Evolutionary conservation across 2,888 invertebrate genomes (phyloP), one percentile per base, ranked within the genome.

Genomic region (Stenotaenia linearis): DNA sequence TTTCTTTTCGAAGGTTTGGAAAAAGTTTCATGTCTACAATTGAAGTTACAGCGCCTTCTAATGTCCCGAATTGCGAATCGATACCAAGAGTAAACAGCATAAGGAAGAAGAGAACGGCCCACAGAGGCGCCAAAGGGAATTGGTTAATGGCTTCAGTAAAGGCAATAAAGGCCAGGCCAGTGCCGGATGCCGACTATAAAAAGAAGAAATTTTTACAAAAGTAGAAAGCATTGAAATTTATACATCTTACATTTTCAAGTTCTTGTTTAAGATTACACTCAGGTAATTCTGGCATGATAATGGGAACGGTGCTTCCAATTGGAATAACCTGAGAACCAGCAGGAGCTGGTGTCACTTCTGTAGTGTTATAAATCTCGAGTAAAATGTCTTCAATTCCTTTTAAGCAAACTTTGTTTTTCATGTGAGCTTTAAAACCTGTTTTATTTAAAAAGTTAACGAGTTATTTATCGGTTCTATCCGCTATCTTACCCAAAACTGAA

Each of bases 131-230:
- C 0, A 96, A 95, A 0, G 97, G 97, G 87, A 98, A 97, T 88
- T 97, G 97, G 88, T 97, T 96, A 85, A 98, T 97, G 7, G 98
- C 98, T 87, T 98, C 97, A 0, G 98, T 97, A 89, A 97, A 98
- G 83, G 97, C 96, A 82, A 97, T 97, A 86, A 98, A 98, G 0
- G 97, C 98, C 80, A 98, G 87, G 0, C 98, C 98, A 0, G 97
- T 97, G 28, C 98, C 98, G 1, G 97, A 94, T 0, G 97, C 97
- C 6, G 97, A 95, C 97, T 97, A 88, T 18, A 89, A 89, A 79
- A 5, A 28, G 32, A 7, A 56, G 23, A 23, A 76, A 61, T 61
- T 56, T 21, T 56, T 2, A 56, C 21, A 28, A 21, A 79, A 56
- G 76, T 37, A 40, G 28, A 7, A 78, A 79, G 30, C 18, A 0